These are phyloP conservation scores for Chymomyza fuscimana DNA, from an alignment of 2,888 invertebrate genomes.

Conservation along the genomic window DNA sequence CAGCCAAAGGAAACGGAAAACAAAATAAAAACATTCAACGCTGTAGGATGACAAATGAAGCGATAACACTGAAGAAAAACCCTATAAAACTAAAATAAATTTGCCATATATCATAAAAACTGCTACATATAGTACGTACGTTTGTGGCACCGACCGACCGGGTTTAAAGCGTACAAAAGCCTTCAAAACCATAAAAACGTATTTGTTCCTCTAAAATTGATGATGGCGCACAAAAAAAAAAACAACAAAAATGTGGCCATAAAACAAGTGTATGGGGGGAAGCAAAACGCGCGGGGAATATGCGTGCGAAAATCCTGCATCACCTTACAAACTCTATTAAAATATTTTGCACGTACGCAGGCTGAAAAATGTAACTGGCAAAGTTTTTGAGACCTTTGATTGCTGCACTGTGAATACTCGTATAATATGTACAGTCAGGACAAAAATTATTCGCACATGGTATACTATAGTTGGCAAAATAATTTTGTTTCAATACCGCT, in stretches of 20 bases:
- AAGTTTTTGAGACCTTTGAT: neutral
- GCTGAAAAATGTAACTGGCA: constrained; percentile 3
- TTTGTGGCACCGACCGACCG: neutral
- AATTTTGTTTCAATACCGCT: no score
- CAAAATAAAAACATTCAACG: neutral
- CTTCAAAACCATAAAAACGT: neutral
- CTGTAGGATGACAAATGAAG: neutral
- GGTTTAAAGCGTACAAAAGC: neutral
- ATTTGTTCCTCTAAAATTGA: constrained; percentile 1
- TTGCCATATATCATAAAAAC: neutral
- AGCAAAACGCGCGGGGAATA: neutral
- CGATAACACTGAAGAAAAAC: neutral
- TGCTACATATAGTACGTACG: neutral
- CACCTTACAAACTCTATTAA: neutral
- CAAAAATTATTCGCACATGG: no score
- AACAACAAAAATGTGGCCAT: neutral
- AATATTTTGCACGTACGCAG: neutral
- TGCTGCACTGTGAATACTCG: neutral
- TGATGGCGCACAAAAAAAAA: neutral
- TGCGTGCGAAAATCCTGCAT: neutral
- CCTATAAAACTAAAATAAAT: neutral
- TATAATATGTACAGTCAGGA: neutral
- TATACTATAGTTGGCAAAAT: no score
- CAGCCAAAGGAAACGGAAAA: neutral
- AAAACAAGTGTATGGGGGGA: neutral